Percentiles rank a stretch among this genome's conserved stretches.
These are phyloP conservation scores for Eristalis arbustorum DNA, from an alignment of 2,888 invertebrate species.

Conservation along the genomic window DNA sequence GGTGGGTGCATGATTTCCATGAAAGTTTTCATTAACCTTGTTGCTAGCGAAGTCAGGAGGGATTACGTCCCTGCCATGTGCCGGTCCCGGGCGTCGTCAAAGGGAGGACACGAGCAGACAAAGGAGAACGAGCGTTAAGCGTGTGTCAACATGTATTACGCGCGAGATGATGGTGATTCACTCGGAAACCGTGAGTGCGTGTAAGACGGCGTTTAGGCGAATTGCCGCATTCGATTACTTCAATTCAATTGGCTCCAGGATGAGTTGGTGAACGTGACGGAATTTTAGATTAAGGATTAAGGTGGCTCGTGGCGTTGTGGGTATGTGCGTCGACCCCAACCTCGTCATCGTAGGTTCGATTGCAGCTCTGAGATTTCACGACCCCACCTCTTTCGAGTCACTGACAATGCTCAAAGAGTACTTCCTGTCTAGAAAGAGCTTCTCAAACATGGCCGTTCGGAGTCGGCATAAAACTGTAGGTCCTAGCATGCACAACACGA, in stretches of 20 bases:
- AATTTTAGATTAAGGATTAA: too few relatives aligned
- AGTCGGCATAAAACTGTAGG: too few relatives aligned
- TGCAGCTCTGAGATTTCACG: too few relatives aligned
- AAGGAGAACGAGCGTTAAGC: not conserved
- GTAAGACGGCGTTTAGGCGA: not conserved
- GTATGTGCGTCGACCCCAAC: too few relatives aligned
- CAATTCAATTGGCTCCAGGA: not conserved
- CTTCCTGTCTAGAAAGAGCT: too few relatives aligned
- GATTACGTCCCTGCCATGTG: constrained; percentile 22
- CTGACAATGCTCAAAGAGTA: too few relatives aligned
- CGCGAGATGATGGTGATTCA: constrained; percentile 15
- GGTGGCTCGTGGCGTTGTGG: too few relatives aligned
- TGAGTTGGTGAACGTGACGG: not conserved
- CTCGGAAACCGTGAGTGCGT: not conserved
- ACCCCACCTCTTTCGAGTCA: too few relatives aligned
- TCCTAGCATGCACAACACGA: too few relatives aligned
- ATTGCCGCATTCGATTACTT: not conserved
- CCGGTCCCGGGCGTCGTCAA: not conserved
- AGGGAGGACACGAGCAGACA: not conserved
- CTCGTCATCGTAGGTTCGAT: too few relatives aligned
- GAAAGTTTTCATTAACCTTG: constrained; percentile 25
- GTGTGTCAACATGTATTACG: constrained; percentile 9
- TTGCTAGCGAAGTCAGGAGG: constrained; percentile 14
- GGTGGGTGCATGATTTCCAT: not conserved
- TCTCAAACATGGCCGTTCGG: too few relatives aligned